These are phyloP conservation scores for Cyprinella venusta DNA, from an alignment of 2,797 vertebrate species.

Conservation along the genomic window DNA sequence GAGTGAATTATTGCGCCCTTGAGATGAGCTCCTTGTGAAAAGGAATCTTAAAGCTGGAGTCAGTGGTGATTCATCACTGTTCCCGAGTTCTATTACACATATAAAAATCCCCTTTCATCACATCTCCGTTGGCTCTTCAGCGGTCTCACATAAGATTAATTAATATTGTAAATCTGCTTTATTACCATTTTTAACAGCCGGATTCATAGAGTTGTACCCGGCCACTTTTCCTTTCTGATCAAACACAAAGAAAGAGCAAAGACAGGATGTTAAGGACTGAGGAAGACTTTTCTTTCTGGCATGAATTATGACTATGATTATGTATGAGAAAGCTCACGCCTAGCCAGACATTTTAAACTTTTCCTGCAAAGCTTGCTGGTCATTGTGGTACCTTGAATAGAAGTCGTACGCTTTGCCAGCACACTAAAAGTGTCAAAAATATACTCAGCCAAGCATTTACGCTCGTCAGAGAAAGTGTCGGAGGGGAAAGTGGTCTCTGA, in stretches of 20 bases:
- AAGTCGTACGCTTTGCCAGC: conserved; percentile 2
- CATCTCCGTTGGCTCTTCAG: conserved; percentile 57
- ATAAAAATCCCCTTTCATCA: conserved; percentile 62
- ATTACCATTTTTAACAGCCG: conserved; percentile 48
- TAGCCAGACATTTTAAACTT: background rate
- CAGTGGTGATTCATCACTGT: conserved; percentile 56
- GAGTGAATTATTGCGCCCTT: conserved; percentile 62
- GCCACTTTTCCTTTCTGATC: conserved; percentile 30
- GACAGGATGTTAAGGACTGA: conserved; percentile 21
- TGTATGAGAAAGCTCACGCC: conserved; percentile 42
- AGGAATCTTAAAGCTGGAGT: conserved; percentile 52
- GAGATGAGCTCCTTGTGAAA: conserved; percentile 53
- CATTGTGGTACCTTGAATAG: conserved; percentile 37
- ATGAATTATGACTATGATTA: conserved; percentile 44
- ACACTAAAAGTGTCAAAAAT: conserved; percentile 44
- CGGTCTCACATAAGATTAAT: conserved; percentile 61
- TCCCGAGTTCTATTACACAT: conserved; percentile 58
- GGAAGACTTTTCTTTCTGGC: conserved; percentile 37
- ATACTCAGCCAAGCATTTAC: conserved; percentile 38
- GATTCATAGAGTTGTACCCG: conserved; percentile 44
- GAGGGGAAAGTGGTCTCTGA: conserved; percentile 21
- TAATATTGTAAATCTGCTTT: conserved; percentile 62
- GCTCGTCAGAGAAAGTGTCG: conserved; percentile 30
- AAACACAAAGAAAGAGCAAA: conserved; percentile 27
- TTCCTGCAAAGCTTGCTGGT: conserved; percentile 7